These are phyloP conservation scores for Cyclina sinensis DNA, from an alignment of 1,140 invertebrate species.

Conservation along the genomic window DNA sequence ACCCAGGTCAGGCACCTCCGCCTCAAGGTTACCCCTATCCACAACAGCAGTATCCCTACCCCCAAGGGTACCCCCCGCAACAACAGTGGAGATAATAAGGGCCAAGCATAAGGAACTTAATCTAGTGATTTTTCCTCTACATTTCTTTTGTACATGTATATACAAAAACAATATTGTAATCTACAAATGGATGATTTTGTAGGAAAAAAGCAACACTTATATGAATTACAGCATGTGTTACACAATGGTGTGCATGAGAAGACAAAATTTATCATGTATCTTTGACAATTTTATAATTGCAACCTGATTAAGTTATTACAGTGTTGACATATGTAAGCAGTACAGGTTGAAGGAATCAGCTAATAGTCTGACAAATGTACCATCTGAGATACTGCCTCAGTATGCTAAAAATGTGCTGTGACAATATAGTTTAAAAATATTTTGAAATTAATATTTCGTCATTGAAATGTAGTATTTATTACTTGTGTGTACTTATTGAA, in stretches of 20 bases:
- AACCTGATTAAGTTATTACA: too few species aligned
- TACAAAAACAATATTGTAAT: background rate
- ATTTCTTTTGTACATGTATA: background rate
- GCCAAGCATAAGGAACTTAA: background rate
- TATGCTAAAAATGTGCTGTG: too few species aligned
- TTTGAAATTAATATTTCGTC: too few species aligned
- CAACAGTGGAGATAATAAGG: slow-evolving; percentile 52
- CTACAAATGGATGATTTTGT: background rate
- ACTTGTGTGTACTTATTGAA: too few species aligned
- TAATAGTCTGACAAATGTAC: too few species aligned
- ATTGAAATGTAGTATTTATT: too few species aligned
- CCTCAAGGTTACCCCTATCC: slow-evolving; percentile 47
- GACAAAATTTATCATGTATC: background rate
- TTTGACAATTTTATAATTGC: too few species aligned
- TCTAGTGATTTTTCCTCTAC: background rate
- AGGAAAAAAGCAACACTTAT: background rate
- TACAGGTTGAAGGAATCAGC: too few species aligned
- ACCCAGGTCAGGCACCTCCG: slow-evolving; percentile 26
- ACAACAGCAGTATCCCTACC: slow-evolving; percentile 60
- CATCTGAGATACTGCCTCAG: too few species aligned
- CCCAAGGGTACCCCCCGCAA: slow-evolving; percentile 52
- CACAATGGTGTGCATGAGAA: background rate
- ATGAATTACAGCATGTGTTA: background rate
- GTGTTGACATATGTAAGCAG: too few species aligned
- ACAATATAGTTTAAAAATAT: too few species aligned